Evolutionary conservation across 2,888 invertebrate genomes (phyloP).

Genomic region (Yponomeuta cagnagella): DNA sequence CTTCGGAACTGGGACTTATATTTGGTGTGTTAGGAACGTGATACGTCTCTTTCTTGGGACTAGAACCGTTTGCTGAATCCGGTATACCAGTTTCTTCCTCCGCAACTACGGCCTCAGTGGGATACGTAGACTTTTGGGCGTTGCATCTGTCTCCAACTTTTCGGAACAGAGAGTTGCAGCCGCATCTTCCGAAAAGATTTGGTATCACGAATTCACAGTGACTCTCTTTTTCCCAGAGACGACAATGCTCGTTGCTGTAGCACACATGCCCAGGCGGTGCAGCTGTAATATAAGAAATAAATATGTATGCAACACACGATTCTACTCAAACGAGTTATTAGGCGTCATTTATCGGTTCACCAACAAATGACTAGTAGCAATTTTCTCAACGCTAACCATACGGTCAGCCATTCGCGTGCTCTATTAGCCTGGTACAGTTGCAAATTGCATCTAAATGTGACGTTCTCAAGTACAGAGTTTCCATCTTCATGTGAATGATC

Average conservation of each 20-base stretch:
- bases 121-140: slow-evolving; percentile 45
- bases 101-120: slow-evolving; percentile 57
- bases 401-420: slow-evolving; percentile 47
- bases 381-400: slow-evolving; percentile 47
- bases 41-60: slow-evolving; percentile 28
- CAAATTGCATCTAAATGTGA: slow-evolving; percentile 32
- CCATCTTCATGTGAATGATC: neutral
- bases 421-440: slow-evolving; percentile 50
- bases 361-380: slow-evolving; percentile 29
- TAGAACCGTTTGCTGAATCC: slow-evolving; percentile 33
- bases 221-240: slow-evolving; percentile 87
- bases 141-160: slow-evolving; percentile 81
- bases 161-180: slow-evolving; percentile 81
- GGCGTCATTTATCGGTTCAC: slow-evolving; percentile 11
- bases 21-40: slow-evolving; percentile 38
- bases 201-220: slow-evolving; percentile 94
- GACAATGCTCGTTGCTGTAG: slow-evolving; percentile 92
- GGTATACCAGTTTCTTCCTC: slow-evolving; percentile 47
- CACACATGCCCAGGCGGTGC: slow-evolving; percentile 91
- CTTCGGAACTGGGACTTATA: slow-evolving; percentile 32
- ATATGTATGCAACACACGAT: neutral
- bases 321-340: slow-evolving; percentile 1
- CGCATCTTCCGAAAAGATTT: slow-evolving; percentile 91
- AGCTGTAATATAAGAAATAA: slow-evolving; percentile 74
- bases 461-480: slow-evolving; percentile 1